Conservation (phyloP, 2,797 vertebrate species). For the Sebastiscus albofasciatus region DNA sequence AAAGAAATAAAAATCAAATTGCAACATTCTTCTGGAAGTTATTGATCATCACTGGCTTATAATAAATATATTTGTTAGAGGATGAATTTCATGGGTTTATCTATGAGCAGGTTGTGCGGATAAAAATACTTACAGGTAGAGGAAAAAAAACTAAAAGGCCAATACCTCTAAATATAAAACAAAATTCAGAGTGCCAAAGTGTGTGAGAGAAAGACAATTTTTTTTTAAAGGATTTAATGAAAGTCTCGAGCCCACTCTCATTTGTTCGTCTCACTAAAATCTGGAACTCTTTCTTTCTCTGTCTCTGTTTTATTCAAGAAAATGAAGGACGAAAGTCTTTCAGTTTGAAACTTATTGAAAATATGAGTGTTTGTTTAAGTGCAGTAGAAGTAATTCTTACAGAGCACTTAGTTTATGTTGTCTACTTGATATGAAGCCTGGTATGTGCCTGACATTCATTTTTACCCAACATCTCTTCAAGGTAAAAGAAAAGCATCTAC, state of each 20-base stretch:
- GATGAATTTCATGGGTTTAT: not conserved
- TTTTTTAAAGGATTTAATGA: not conserved
- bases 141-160: not conserved
- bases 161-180: not conserved
- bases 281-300: not conserved
- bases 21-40: not conserved
- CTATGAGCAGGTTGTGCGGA: not conserved
- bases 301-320: not conserved
- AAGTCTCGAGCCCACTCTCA: not conserved
- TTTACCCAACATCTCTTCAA: not conserved
- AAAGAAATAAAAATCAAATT: not conserved
- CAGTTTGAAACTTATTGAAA: not conserved
- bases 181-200: not conserved
- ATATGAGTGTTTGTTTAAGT: not conserved
- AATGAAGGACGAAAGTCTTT: not conserved
- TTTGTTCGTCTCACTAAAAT: not conserved
- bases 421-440: not conserved
- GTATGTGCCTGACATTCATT: conserved; percentile 1
- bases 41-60: not conserved
- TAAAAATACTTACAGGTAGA: not conserved
- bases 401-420: not conserved
- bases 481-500: conserved; percentile 3
- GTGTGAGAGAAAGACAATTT: not conserved
- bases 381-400: not conserved
- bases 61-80: not conserved